phyloP scores from a whole-genome alignment of 1,140 invertebrate genomes.

The Drosophila dunni region DNA sequence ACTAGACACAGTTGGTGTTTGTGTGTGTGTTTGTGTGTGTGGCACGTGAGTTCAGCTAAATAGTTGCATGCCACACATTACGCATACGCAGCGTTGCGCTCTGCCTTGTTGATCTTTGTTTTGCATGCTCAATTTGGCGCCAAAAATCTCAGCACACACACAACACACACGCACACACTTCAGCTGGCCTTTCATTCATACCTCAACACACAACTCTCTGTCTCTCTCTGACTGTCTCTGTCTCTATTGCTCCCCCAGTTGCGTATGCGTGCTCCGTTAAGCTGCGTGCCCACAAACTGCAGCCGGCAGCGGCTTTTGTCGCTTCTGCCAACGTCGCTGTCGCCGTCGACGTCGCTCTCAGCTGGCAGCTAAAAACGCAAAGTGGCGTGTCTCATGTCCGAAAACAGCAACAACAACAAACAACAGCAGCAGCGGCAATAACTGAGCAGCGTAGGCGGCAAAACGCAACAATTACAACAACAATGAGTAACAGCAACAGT shows the following conservation, averaged over 20 bases:
- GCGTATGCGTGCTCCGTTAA: constrained; percentile 67
- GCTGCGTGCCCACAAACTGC: constrained; percentile 70
- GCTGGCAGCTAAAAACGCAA: constrained; percentile 70
- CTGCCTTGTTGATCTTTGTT: constrained; percentile 57
- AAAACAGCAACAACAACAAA: constrained; percentile 45
- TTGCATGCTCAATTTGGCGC: constrained; percentile 76
- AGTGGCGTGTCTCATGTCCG: constrained; percentile 73
- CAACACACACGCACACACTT: background rate
- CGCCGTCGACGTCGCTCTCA: constrained; percentile 26
- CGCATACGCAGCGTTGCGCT: constrained; percentile 72
- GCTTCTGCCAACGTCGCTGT: constrained; percentile 33
- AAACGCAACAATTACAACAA: constrained; percentile 52
- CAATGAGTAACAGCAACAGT: constrained; percentile 53
- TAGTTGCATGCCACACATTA: constrained; percentile 67
- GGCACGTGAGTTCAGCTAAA: constrained; percentile 38
- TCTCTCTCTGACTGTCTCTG: constrained; percentile 9
- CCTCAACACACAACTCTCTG: constrained; percentile 36
- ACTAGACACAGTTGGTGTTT: constrained; percentile 32
- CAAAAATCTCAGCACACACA: constrained; percentile 66
- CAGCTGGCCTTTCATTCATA: constrained; percentile 60
- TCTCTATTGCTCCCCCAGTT: constrained; percentile 34
- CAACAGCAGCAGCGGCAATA: constrained; percentile 17
- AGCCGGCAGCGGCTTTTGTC: constrained; percentile 41
- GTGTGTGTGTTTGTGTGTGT: constrained; percentile 23
- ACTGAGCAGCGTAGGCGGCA: constrained; percentile 22